phyloP scores from a whole-genome alignment of 2,797 vertebrate species.

The Coracias cyanogaster region DNA sequence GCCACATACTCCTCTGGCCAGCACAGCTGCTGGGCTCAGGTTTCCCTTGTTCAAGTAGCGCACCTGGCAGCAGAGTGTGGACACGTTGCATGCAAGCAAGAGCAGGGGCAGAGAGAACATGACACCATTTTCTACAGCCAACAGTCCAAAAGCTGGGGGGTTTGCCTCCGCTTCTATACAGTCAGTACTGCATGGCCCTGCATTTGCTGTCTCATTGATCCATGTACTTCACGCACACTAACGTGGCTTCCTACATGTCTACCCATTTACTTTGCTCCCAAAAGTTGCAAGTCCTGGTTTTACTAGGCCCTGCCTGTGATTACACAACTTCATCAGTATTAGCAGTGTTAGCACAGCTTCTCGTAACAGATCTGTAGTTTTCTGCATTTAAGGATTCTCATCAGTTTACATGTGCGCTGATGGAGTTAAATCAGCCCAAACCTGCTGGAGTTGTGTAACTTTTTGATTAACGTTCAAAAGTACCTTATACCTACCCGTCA shows the following conservation, averaged over 20 bases:
- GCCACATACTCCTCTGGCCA: rapidly evolving
- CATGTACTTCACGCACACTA: rapidly evolving
- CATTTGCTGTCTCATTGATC: neutral
- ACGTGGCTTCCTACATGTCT: neutral
- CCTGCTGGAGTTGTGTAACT: neutral
- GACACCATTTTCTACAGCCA: neutral
- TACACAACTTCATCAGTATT: neutral
- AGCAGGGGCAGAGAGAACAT: neutral
- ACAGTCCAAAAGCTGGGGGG: neutral
- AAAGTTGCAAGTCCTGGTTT: neutral
- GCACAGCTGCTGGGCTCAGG: neutral
- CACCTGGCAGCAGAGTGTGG: rapidly evolving
- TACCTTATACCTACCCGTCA: neutral
- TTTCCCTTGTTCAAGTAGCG: neutral
- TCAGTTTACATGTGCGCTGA: neutral
- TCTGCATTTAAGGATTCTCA: neutral
- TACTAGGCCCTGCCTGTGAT: neutral
- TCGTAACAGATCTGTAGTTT: neutral
- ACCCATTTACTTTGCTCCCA: neutral
- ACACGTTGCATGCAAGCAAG: neutral
- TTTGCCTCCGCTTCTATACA: neutral
- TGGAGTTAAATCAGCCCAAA: neutral
- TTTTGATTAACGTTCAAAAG: neutral
- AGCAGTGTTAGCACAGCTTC: neutral
- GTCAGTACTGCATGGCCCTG: neutral